Evolutionary conservation across 2,113 vertebrate genomes (phyloP).

Genomic region (Sturnus vulgaris): DNA sequence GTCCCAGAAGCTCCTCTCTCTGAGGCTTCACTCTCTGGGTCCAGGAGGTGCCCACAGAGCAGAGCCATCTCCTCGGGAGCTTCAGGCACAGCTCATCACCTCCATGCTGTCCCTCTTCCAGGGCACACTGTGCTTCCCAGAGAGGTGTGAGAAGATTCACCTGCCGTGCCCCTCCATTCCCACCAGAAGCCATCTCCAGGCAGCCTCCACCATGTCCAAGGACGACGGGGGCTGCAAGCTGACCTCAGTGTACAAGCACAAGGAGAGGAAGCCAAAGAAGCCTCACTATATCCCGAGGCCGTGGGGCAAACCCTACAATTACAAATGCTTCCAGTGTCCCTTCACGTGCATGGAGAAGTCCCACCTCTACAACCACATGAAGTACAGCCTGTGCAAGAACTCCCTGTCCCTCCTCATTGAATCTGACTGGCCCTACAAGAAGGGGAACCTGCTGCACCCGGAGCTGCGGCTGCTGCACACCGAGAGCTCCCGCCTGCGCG

Average conservation of each 20-base stretch:
- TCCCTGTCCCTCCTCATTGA: conserved; percentile 93
- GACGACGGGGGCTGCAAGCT: conserved; percentile 81
- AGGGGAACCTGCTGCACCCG: conserved; percentile 79
- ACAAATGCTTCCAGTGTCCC: conserved; percentile 98
- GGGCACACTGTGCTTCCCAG: not conserved
- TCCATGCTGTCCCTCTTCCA: conserved; percentile 8
- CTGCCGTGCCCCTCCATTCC: accelerated
- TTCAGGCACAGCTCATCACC: not conserved
- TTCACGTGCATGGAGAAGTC: conserved; percentile 99
- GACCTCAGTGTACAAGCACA: conserved; percentile 82
- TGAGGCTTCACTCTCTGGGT: not conserved
- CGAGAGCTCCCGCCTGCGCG: not conserved
- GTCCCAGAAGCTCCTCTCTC: not conserved
- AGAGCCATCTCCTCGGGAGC: not conserved
- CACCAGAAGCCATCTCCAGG: not conserved
- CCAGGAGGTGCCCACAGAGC: not conserved
- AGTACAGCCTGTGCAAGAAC: conserved; percentile 98
- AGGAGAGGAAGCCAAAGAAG: conserved; percentile 95
- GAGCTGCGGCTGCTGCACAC: conserved; percentile 81
- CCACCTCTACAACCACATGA: conserved; percentile 99
- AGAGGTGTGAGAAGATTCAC: not conserved
- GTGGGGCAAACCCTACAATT: conserved; percentile 98
- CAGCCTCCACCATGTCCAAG: conserved; percentile 81
- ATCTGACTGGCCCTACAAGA: conserved; percentile 92
- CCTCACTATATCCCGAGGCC: conserved; percentile 96